phyloP scores from a whole-genome alignment of 1,140 invertebrate species.

The Marisa cornuarietis region DNA sequence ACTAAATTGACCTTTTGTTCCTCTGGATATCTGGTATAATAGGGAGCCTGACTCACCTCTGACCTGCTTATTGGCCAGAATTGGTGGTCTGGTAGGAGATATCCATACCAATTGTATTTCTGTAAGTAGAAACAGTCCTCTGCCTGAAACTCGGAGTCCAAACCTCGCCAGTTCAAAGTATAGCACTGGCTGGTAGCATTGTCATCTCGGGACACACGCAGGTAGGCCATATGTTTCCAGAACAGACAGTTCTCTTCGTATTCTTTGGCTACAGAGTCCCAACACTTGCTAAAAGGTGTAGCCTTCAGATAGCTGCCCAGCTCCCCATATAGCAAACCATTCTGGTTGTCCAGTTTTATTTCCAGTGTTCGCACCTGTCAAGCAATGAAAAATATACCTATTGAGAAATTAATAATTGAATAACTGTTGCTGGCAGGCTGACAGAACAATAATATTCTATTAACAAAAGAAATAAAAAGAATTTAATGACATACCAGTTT shows the following conservation, averaged over 20 bases:
- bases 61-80: constrained; percentile 31
- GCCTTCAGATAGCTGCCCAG: constrained; percentile 34
- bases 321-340: constrained; percentile 38
- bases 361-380: constrained; percentile 35
- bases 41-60: constrained; percentile 19
- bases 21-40: constrained; percentile 31
- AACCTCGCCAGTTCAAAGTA: constrained; percentile 32
- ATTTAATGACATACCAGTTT: too few species aligned
- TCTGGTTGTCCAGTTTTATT: constrained; percentile 29
- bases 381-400: constrained; percentile 19
- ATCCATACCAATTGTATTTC: constrained; percentile 38
- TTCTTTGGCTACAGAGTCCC: constrained; percentile 10
- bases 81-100: constrained; percentile 19
- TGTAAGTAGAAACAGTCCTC: constrained; percentile 44
- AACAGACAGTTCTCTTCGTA: constrained; percentile 34
- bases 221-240: constrained; percentile 34
- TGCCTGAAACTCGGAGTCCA: constrained; percentile 21
- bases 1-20: constrained; percentile 30
- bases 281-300: constrained; percentile 34
- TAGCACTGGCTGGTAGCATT: constrained; percentile 30
- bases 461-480: too few species aligned
- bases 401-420: not conserved
- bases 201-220: constrained; percentile 26
- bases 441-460: too few species aligned
- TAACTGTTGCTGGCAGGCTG: too few species aligned